Conservation (phyloP, 2,888 invertebrate genomes). For the Campoplex nolae region DNA sequence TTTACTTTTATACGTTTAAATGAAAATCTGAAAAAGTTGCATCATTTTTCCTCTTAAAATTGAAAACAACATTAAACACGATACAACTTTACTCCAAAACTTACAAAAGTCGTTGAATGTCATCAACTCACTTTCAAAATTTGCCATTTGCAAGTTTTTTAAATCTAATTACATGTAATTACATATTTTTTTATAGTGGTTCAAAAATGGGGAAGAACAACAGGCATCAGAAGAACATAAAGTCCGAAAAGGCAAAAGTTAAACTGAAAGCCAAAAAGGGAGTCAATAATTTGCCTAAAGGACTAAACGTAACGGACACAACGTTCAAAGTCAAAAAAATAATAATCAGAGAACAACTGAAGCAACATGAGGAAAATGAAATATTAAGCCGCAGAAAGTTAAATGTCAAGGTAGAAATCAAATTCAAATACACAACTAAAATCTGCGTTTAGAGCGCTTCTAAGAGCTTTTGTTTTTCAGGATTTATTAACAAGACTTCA, state of each 20-base stretch:
- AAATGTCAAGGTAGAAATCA: constrained; percentile 87
- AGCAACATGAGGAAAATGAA: constrained; percentile 86
- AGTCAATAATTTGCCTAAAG: constrained; percentile 89
- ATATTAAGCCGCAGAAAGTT: constrained; percentile 89
- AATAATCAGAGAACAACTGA: constrained; percentile 91
- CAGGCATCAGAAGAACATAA: constrained; percentile 90
- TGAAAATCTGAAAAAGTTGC: not conserved
- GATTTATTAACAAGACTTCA: constrained; percentile 90
- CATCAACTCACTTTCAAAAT: too few relatives aligned
- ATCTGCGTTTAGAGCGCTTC: not conserved
- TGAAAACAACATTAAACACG: not conserved
- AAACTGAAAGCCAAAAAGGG: constrained; percentile 92
- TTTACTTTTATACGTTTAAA: not conserved
- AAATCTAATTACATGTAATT: not conserved
- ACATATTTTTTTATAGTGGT: not conserved
- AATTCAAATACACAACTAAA: not conserved
- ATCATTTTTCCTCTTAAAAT: not conserved
- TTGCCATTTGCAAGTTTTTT: not conserved
- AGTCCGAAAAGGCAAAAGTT: constrained; percentile 95
- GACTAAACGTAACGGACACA: constrained; percentile 95
- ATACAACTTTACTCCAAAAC: not conserved
- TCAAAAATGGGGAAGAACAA: constrained; percentile 86
- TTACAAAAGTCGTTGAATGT: not conserved
- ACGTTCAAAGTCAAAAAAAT: constrained; percentile 96
- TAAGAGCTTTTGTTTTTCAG: constrained; percentile 78